Conservation (phyloP, 2,113 vertebrate genomes). For the cat (Felis catus) region F.catus_Fca126_mat1.0 CM031411.1:58708501-58709000, state of each 20-base stretch:
- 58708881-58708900: neutral
- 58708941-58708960: neutral
- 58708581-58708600: neutral
- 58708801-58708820: neutral
- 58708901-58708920: neutral
- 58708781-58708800: neutral
- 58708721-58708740: neutral
- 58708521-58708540: neutral
- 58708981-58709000: neutral
- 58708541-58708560: neutral
- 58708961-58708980: slow-evolving; percentile 9
- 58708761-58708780: neutral
- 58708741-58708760: neutral
- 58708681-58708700: neutral
- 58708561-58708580: neutral
- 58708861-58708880: neutral
- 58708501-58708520: neutral
- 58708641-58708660: neutral
- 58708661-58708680: neutral
- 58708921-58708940: neutral
- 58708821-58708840: neutral
- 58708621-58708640: neutral
- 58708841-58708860: neutral
- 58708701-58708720: neutral
- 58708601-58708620: neutral